phyloP scores from a whole-genome alignment of 2,797 vertebrate genomes.

The Furcifer pardalis region DNA sequence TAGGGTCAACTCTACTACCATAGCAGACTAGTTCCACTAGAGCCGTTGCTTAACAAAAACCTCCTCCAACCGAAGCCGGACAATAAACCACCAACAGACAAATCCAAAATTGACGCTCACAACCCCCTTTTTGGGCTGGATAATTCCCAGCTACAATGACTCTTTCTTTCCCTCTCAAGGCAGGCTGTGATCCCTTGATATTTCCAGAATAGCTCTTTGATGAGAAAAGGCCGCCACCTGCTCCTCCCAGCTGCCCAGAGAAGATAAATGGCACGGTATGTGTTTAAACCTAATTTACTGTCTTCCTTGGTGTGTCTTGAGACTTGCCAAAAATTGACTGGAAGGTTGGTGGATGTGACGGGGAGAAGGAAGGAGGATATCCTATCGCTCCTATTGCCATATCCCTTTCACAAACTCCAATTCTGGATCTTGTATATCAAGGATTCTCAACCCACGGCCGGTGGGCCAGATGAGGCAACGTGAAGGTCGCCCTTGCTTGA shows the following conservation, averaged over 20 bases:
- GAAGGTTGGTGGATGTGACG: neutral
- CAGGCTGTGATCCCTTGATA: neutral
- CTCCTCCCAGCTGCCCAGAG: slow-evolving; percentile 24
- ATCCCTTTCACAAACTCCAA: neutral
- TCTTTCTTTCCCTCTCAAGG: neutral
- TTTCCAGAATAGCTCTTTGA: slow-evolving; percentile 5
- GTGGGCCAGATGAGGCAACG: no score
- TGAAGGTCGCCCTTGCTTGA: no score
- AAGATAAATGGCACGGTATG: slow-evolving; percentile 31
- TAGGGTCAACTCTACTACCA: no score
- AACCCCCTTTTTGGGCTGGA: neutral
- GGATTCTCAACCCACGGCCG: no score
- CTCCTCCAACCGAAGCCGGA: no score
- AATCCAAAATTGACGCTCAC: no score
- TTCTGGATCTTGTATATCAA: no score
- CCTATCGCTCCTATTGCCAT: neutral
- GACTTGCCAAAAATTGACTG: neutral
- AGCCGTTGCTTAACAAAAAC: no score
- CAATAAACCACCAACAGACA: no score
- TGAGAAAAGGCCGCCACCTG: slow-evolving; percentile 39
- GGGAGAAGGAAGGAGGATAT: neutral
- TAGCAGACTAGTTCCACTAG: no score
- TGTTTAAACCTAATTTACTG: slow-evolving; percentile 37
- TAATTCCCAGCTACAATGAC: slow-evolving; percentile 19
- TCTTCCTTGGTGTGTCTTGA: slow-evolving; percentile 21